phyloP scores from a whole-genome alignment of 2,113 vertebrate genomes.

The Xyliphius kryptos region DNA sequence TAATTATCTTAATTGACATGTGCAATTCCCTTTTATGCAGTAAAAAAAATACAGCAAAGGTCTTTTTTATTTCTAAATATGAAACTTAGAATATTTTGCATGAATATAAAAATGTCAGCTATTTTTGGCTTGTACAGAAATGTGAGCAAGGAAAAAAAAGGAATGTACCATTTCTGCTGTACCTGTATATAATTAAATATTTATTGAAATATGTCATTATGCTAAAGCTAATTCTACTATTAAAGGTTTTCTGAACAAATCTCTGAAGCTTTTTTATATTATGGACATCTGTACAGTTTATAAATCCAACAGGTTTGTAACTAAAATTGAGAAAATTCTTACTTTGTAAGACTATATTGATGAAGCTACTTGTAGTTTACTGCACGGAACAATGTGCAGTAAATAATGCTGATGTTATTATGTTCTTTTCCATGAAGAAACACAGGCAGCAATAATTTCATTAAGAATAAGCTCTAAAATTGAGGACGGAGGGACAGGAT shows the following conservation, averaged over 20 bases:
- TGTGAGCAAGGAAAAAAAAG: conserved; percentile 76
- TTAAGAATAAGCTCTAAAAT: conserved; percentile 4
- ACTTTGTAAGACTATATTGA: conserved; percentile 2
- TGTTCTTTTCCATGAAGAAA: not conserved
- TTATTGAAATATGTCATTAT: conserved; percentile 95
- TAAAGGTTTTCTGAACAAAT: conserved; percentile 92
- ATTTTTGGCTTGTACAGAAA: conserved; percentile 92
- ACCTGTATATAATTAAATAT: conserved; percentile 93
- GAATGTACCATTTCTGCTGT: conserved; percentile 98
- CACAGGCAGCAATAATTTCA: not conserved
- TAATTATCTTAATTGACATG: conserved; percentile 57
- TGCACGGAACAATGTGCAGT: not conserved
- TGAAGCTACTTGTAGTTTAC: not conserved
- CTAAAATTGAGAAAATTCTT: no score
- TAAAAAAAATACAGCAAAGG: conserved; percentile 63
- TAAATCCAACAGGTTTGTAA: no score
- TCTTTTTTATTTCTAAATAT: conserved; percentile 65
- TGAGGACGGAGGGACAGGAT: not conserved
- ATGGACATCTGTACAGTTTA: no score
- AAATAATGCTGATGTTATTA: conserved; percentile 10
- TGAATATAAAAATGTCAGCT: conserved; percentile 81
- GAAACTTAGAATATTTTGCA: conserved; percentile 83
- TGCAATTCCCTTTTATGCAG: conserved; percentile 52
- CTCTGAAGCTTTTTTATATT: no score
- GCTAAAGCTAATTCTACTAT: conserved; percentile 81